These are phyloP conservation scores for Notocelia uddmanniana DNA, from an alignment of 2,888 invertebrate species.

Conservation along the genomic window DNA sequence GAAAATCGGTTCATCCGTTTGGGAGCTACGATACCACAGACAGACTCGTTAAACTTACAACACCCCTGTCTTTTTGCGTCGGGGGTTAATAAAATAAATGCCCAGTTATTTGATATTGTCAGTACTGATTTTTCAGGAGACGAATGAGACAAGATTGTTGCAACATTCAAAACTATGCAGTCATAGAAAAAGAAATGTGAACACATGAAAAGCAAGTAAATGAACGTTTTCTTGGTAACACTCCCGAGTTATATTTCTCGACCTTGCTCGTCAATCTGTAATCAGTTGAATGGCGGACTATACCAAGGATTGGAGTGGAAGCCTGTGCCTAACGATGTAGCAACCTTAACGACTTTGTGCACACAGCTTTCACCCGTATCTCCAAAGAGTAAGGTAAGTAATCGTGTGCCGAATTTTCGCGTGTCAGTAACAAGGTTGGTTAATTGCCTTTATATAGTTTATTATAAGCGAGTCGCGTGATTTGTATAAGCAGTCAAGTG, in stretches of 20 bases:
- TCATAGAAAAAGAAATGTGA: no score
- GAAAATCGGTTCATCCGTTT: no score
- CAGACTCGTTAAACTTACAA: no score
- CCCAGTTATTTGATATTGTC: no score
- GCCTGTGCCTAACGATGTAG: slow-evolving; percentile 18
- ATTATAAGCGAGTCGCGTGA: slow-evolving; percentile 35
- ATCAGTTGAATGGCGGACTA: slow-evolving; percentile 17
- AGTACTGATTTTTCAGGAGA: no score
- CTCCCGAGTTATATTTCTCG: background rate
- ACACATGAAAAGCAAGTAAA: background rate
- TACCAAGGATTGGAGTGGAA: slow-evolving; percentile 8
- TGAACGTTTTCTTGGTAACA: background rate
- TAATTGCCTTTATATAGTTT: slow-evolving; percentile 18
- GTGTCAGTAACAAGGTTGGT: slow-evolving; percentile 14
- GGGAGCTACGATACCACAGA: no score
- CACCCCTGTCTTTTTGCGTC: no score
- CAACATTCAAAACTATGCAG: no score
- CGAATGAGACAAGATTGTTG: no score
- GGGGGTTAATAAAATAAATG: no score
- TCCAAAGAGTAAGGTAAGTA: background rate
- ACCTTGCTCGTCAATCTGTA: slow-evolving; percentile 21
- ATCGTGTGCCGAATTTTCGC: slow-evolving; percentile 1
- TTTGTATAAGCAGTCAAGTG: slow-evolving; percentile 13
- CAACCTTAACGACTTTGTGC: background rate
- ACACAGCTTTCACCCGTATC: background rate